These are phyloP conservation scores for Drosophila quadrilineata DNA, from an alignment of 1,140 invertebrate genomes.

Conservation along the genomic window DNA sequence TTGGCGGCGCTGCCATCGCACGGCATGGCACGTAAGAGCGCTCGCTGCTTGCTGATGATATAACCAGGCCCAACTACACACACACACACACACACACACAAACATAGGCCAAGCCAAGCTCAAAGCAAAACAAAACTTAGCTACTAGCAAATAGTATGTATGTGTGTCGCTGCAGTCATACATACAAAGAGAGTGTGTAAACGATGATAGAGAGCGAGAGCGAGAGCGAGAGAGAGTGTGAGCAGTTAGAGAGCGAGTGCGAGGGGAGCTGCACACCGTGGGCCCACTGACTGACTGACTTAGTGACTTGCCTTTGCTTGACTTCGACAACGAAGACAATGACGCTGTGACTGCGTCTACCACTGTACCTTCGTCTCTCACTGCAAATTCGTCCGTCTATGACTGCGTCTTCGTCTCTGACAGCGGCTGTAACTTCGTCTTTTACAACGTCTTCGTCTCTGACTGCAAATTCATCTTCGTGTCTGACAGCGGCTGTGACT, in stretches of 20 bases:
- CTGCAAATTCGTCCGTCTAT: too few relatives aligned
- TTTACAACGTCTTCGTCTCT: constrained; percentile 26
- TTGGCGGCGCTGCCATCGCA: constrained; percentile 53
- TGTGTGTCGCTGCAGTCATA: constrained; percentile 22
- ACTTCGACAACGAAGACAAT: neutral
- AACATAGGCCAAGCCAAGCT: constrained; percentile 53
- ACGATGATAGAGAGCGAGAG: neutral
- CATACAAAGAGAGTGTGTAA: too few relatives aligned
- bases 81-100: too few relatives aligned
- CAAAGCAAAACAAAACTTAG: constrained; percentile 75
- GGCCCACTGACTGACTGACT: constrained; percentile 66
- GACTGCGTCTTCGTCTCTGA: neutral
- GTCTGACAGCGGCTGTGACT: too few relatives aligned
- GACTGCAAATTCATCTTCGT: too few relatives aligned
- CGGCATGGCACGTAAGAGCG: constrained; percentile 72
- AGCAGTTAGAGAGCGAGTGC: too few relatives aligned
- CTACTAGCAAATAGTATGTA: constrained; percentile 77
- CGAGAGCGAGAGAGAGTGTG: neutral
- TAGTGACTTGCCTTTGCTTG: constrained; percentile 41
- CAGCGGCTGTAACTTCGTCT: too few relatives aligned
- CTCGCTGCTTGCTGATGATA: constrained; percentile 61
- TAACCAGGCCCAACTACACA: constrained; percentile 70
- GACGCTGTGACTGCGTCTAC: neutral
- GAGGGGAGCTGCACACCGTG: constrained; percentile 55
- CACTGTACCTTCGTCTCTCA: neutral